phyloP scores from a whole-genome alignment of 2,113 vertebrate species.

The Pterocles orientalis region DNA sequence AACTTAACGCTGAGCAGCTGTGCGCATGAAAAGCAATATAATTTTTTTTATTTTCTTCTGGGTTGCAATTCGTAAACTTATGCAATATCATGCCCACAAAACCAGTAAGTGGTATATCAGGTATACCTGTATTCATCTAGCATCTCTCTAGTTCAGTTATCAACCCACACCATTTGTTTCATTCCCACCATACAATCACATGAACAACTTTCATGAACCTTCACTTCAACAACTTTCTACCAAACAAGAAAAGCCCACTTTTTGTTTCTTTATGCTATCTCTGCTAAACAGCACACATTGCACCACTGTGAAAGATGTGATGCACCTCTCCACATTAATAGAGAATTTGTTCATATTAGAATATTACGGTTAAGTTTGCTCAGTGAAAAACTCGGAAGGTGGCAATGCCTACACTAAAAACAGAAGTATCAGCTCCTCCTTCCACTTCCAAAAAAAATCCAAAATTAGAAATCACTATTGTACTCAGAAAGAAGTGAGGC shows the following conservation, averaged over 20 bases:
- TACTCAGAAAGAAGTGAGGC: background rate
- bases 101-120: background rate
- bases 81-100: background rate
- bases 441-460: background rate
- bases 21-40: background rate
- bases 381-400: background rate
- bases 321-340: background rate
- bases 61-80: background rate
- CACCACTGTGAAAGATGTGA: background rate
- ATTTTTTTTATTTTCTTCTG: background rate
- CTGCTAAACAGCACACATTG: background rate
- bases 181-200: background rate
- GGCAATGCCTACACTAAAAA: background rate
- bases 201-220: background rate
- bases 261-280: background rate
- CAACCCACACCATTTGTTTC: background rate
- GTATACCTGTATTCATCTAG: background rate
- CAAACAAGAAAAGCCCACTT: background rate
- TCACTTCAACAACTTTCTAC: background rate
- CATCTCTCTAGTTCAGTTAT: background rate
- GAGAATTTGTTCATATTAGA: background rate
- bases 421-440: background rate
- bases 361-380: background rate
- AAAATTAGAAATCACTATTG: background rate
- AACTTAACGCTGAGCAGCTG: background rate